Conservation (phyloP, 2,888 invertebrate species). For the Dryadula phaetusa region DNA sequence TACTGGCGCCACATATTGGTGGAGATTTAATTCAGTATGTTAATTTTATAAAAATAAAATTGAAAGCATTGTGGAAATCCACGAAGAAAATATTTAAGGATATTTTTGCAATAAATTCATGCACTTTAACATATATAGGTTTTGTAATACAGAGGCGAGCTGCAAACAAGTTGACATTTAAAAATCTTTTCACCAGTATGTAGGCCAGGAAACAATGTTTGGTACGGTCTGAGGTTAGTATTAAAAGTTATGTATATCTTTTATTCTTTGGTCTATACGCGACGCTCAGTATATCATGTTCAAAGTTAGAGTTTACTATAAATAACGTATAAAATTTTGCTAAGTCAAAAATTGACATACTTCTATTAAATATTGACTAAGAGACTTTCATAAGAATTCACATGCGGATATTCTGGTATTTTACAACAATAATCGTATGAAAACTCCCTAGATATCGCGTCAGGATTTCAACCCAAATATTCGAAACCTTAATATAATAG, state of each 20-base stretch:
- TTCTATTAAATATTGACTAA: conserved; percentile 82
- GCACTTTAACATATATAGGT: background rate
- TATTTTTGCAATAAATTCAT: background rate
- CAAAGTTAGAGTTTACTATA: conserved; percentile 73
- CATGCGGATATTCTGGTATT: conserved; percentile 69
- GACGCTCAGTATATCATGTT: conserved; percentile 73
- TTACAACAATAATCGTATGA: conserved; percentile 60
- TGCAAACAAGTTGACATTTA: conserved; percentile 22
- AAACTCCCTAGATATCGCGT: conserved; percentile 72
- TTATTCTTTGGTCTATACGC: conserved; percentile 81
- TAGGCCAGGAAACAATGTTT: conserved; percentile 77
- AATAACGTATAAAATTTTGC: conserved; percentile 84
- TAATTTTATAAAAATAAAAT: background rate
- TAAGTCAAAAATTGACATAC: conserved; percentile 84
- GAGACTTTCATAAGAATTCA: conserved; percentile 83
- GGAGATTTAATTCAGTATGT: background rate
- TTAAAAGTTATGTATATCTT: conserved; percentile 77
- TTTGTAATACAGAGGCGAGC: conserved; percentile 5
- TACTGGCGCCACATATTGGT: conserved; percentile 36
- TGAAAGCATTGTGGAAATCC: background rate
- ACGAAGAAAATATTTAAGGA: background rate
- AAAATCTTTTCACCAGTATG: conserved; percentile 52
- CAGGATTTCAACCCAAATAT: conserved; percentile 75
- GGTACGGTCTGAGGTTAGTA: conserved; percentile 83
- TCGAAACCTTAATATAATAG: conserved; percentile 77